Conservation (phyloP, 2,797 vertebrate species). For the Pipistrellus kuhlii region DNA sequence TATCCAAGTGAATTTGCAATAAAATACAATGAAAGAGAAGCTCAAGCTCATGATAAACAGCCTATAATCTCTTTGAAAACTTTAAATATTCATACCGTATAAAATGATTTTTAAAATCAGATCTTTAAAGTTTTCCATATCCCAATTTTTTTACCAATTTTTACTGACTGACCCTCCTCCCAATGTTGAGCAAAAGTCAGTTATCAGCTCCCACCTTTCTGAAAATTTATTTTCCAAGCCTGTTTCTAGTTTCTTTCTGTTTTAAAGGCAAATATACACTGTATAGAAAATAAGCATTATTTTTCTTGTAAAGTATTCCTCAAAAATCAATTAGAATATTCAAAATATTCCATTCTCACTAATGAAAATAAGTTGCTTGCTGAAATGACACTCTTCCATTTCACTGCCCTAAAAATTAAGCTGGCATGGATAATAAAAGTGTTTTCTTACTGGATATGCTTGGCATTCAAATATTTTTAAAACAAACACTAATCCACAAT, state of each 20-base stretch:
- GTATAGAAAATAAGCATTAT: constrained; percentile 44
- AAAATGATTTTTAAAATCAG: not conserved
- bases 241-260: constrained; percentile 1
- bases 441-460: constrained; percentile 59
- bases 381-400: constrained; percentile 70
- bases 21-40: constrained; percentile 61
- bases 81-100: constrained; percentile 29
- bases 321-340: constrained; percentile 70
- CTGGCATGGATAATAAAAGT: constrained; percentile 73
- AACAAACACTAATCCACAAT: constrained; percentile 71
- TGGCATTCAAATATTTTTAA: constrained; percentile 57
- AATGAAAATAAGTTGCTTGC: constrained; percentile 72
- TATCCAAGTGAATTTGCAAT: constrained; percentile 23
- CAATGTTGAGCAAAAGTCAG: constrained; percentile 8
- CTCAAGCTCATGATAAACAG: not conserved
- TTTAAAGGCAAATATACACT: constrained; percentile 34
- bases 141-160: not conserved
- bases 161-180: not conserved
- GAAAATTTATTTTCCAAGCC: not conserved
- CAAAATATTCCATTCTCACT: constrained; percentile 67
- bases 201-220: not conserved
- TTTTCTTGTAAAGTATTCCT: constrained; percentile 56
- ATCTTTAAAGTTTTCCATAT: constrained; percentile 43
- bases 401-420: constrained; percentile 73
- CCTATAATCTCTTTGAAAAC: not conserved